These are phyloP conservation scores for Diaprepes abbreviatus DNA, from an alignment of 2,888 invertebrate species.

Conservation along the genomic window DNA sequence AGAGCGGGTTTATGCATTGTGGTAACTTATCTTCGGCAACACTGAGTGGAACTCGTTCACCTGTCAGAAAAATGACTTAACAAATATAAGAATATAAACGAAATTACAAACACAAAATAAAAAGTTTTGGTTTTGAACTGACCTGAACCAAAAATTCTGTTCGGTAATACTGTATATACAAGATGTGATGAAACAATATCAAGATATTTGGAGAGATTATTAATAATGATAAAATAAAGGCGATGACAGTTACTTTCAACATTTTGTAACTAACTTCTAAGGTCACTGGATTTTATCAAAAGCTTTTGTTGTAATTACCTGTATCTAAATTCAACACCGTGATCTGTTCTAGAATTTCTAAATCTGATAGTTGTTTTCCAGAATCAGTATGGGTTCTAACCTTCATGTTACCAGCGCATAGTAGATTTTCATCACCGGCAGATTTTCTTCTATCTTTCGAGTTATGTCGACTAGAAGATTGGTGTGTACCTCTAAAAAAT, in stretches of 20 bases:
- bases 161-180: no score
- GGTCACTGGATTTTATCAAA: no score
- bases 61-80: slow-evolving; percentile 65
- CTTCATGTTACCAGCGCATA: slow-evolving; percentile 78
- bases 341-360: slow-evolving; percentile 91
- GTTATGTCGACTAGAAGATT: slow-evolving; percentile 53
- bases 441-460: slow-evolving; percentile 81
- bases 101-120: no score
- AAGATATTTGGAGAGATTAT: no score
- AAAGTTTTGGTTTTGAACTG: no score
- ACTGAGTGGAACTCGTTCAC: slow-evolving; percentile 94
- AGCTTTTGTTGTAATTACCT: slow-evolving; percentile 82
- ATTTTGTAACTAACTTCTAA: no score
- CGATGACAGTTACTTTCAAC: no score
- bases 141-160: no score
- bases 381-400: slow-evolving; percentile 88
- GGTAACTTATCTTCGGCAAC: slow-evolving; percentile 95
- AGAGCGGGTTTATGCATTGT: slow-evolving; percentile 92
- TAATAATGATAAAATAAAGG: no score
- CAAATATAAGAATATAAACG: no score
- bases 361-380: slow-evolving; percentile 88
- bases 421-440: slow-evolving; percentile 84
- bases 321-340: slow-evolving; percentile 86
- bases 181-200: no score
- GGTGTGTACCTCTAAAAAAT: slow-evolving; percentile 60